A percentile compares a stretch with the other conserved stretches of the same genome.
Evolutionary conservation across 1,140 invertebrate species (phyloP).

Genomic region (Atta cephalotes): DNA sequence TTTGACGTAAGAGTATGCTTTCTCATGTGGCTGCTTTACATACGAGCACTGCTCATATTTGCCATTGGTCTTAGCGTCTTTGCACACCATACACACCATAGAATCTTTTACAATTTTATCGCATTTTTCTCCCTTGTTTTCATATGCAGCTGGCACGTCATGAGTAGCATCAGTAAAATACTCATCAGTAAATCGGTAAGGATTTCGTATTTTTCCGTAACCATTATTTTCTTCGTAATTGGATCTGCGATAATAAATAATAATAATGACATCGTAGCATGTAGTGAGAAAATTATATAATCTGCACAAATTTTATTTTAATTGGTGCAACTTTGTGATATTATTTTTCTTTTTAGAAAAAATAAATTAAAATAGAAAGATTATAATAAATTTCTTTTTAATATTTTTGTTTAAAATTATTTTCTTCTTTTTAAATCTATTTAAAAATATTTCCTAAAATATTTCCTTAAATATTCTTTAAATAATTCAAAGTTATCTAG

Average conservation of each 20-base stretch:
- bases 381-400: neutral
- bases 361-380: neutral
- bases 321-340: neutral
- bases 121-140: conserved; percentile 84
- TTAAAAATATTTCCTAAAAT: too few species aligned
- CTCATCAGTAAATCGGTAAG: conserved; percentile 79
- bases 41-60: conserved; percentile 92
- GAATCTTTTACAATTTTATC: conserved; percentile 88
- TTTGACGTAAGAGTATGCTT: conserved; percentile 89
- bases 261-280: neutral
- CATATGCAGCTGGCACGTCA: conserved; percentile 61
- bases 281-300: neutral
- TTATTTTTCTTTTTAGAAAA: neutral
- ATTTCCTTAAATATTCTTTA: neutral
- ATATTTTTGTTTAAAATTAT: neutral
- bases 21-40: conserved; percentile 89
- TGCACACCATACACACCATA: conserved; percentile 90
- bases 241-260: conserved; percentile 26
- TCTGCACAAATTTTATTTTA: neutral
- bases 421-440: neutral
- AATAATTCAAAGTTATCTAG: neutral
- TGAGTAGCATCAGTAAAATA: conserved; percentile 76
- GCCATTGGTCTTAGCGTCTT: conserved; percentile 89
- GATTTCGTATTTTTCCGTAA: neutral
- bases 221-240: neutral